Evolutionary conservation across 2,797 vertebrate species (phyloP), one percentile per base, ranked within the genome.

Genomic region (Bradypus variegatus): DNA sequence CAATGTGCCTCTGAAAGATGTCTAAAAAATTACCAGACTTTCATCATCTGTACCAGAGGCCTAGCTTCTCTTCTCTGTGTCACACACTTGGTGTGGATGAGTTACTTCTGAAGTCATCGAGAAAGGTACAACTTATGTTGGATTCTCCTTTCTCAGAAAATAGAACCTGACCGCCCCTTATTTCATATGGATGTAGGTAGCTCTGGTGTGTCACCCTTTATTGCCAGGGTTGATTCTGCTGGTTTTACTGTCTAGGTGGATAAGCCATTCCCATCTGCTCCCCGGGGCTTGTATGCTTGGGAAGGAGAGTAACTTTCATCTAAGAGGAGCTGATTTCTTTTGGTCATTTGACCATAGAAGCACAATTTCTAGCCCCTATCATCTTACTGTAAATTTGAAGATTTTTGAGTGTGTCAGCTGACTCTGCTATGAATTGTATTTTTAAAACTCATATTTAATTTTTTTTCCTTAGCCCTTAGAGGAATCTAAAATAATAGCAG

Each of bases 321-420:
- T 9, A 18, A 62, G 62, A 93, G 50, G 60, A 75, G 38, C 84
- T 87, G 93, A 77, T 65, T 86, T 60, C 73, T 33, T 55, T 16
- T 23, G 33, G 33, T 33, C 23, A 3, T 90, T 88, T 58, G 33
- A 91, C 15, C 38, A 11, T 31, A 50, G 79, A 50, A 53, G 38
- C 62, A 45, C 62, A 45, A 7, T 91, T 86, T 80, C 79, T 16
- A 84, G 2, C 88, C 36, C 70, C 48, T 83, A 4, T 79, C 78
- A 89, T 94, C 73, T 84, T 89, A 48, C 75, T 89, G 53, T 88
- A 87, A 93, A 45, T 92, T 79, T 58, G 88, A 89, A 84, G 85
- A 8, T 48, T 89, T 91, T 78, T 73, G 53, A 86, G 75, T 70
- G 58, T 86, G 73, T 76, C 67, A 41, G 41, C 65, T 81, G 82